phyloP scores from a whole-genome alignment of 1,140 invertebrate species.

The Caenorhabditis briggsae region DNA sequence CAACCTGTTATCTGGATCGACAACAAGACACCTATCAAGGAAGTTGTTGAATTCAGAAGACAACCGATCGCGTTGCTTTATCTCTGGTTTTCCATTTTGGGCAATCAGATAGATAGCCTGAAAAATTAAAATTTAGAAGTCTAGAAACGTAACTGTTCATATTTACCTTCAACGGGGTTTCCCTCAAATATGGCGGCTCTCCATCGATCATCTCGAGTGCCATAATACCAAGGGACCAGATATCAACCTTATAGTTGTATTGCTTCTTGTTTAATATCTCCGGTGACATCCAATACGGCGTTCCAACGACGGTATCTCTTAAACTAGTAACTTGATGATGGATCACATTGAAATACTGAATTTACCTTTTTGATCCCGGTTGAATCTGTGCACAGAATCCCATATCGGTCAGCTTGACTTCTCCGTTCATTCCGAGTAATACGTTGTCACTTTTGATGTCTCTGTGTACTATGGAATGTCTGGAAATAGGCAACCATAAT shows the following conservation, averaged over 20 bases:
- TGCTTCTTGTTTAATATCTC: conserved; percentile 82
- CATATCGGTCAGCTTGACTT: conserved; percentile 76
- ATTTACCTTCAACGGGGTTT: conserved; percentile 75
- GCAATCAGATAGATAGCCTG: conserved; percentile 78
- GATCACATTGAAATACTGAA: neutral
- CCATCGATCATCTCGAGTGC: conserved; percentile 78
- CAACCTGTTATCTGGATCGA: conserved; percentile 58
- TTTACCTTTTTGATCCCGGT: conserved; percentile 71
- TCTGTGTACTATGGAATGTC: conserved; percentile 76
- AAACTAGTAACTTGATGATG: neutral
- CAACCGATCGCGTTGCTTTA: conserved; percentile 71
- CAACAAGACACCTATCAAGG: conserved; percentile 70
- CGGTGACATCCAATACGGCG: conserved; percentile 85
- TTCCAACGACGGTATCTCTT: conserved; percentile 82
- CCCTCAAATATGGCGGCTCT: conserved; percentile 76
- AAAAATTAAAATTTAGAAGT: conserved; percentile 50
- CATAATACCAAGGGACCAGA: conserved; percentile 77
- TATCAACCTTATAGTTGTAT: conserved; percentile 77
- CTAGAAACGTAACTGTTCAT: neutral
- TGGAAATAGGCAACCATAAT: conserved; percentile 46
- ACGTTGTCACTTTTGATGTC: conserved; percentile 78
- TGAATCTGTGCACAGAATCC: conserved; percentile 78
- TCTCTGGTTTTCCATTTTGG: conserved; percentile 78
- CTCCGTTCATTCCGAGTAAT: conserved; percentile 75
- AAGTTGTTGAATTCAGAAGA: conserved; percentile 74